Evolutionary conservation across 2,888 invertebrate genomes (phyloP), one percentile per base, ranked within the genome.

Genomic region (Hydraecia micacea): DNA sequence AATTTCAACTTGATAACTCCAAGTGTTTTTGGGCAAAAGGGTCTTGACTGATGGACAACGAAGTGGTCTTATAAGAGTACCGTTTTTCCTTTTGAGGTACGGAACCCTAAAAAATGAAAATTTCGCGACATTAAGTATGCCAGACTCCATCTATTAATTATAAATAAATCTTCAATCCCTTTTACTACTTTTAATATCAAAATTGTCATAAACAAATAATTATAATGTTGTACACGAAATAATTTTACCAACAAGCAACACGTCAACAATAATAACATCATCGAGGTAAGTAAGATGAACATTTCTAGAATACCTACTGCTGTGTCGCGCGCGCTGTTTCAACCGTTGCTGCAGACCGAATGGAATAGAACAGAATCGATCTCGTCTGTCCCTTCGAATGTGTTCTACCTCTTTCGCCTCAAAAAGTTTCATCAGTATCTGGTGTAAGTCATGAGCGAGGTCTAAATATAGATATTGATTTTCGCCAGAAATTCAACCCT

Each of bases 391-490:
- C 80, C 83, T 72, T 77, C 65, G 60, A 87, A 85, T 86, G 85
- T 86, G 86, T 84, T 88, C 87, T 84, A 85, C 87, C 89, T 88
- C 88, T 85, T 86, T 85, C 66, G 77, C 75, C 74, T 86, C 79
- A 82, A 85, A 85, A 86, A 82, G 77, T 87, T 86, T 83, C 73
- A 79, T 80, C 73, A 79, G 72, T 18, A 75, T 46, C 60, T 82
- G 86, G 87, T 78, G n/a, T 77, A 88, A 86, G 82, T 68, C 58
- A 86, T 25, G 67, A 73, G 84, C 77, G 79, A 68, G 13, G 28
- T 79, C 68, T 63, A 77, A 39, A 60, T 66, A 13, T 73, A 69
- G 63, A 68, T 84, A 81, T 79, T 49, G 84, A 60, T 81, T 79
- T 84, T 58, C 5, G 2, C 42, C 28, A 73, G 49, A 79, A n/a